A percentile compares a stretch with the other conserved stretches of the same genome.
These are phyloP conservation scores for Entomyzon cyanotis DNA, from an alignment of 2,113 vertebrate genomes.

Conservation along the genomic window DNA sequence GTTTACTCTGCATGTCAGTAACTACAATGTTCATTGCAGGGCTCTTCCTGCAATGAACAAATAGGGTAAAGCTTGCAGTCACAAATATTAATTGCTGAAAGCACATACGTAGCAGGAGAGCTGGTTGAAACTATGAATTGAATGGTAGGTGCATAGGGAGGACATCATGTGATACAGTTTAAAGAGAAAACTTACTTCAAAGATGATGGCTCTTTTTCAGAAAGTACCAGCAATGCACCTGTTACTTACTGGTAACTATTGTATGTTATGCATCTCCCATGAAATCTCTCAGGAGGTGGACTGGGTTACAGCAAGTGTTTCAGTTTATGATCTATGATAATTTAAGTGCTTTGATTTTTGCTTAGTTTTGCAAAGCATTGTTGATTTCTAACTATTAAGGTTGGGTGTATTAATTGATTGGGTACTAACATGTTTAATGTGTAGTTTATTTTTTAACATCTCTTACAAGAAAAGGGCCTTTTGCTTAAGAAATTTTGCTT, in stretches of 20 bases:
- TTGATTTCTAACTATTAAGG: neutral
- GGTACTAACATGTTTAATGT: neutral
- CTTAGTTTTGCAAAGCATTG: neutral
- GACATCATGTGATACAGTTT: neutral
- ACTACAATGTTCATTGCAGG: too few species aligned
- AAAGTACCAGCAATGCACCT: neutral
- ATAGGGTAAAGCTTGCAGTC: neutral
- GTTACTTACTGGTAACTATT: neutral
- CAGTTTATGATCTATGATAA: neutral
- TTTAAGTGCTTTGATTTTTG: neutral
- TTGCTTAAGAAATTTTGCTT: neutral
- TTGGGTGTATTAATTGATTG: neutral
- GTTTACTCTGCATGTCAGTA: neutral
- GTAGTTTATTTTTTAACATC: neutral
- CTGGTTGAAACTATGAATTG: neutral
- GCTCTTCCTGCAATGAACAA: neutral
- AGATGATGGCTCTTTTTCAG: neutral
- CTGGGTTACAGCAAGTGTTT: neutral
- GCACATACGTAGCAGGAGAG: neutral
- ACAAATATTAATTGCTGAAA: neutral
- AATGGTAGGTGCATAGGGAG: neutral
- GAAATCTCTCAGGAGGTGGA: neutral
- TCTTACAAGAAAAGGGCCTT: neutral
- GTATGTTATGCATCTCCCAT: neutral
- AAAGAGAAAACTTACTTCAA: neutral